Evolutionary conservation across 2,113 vertebrate species (phyloP).

Genomic region (Mellivora capensis): DNA sequence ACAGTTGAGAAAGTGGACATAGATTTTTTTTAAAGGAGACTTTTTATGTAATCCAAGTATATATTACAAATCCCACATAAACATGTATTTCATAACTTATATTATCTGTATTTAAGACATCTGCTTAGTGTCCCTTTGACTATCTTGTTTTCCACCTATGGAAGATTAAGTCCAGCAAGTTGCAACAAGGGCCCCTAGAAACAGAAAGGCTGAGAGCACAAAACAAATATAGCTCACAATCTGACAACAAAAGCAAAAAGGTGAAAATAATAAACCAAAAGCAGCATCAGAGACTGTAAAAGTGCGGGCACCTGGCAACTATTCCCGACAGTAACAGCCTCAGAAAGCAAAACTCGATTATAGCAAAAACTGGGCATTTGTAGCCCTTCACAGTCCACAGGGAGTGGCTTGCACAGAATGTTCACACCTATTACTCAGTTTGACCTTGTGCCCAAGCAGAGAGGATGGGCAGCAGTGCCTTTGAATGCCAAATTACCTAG

Average conservation of each 20-base stretch:
- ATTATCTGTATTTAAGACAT: not conserved
- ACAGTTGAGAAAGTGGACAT: not conserved
- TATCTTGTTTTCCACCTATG: not conserved
- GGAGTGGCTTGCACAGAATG: not conserved
- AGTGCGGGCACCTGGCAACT: not conserved
- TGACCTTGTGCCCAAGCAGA: not conserved
- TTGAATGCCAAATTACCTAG: no score
- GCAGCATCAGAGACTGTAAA: not conserved
- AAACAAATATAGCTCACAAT: not conserved
- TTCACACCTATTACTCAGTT: fast-evolving
- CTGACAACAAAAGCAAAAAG: not conserved
- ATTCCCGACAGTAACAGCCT: no score
- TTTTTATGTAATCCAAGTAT: not conserved
- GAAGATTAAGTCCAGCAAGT: not conserved
- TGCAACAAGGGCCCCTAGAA: not conserved
- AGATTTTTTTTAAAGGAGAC: not conserved
- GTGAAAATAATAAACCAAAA: not conserved
- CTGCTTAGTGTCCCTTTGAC: not conserved
- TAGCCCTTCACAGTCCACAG: not conserved
- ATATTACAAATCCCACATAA: not conserved
- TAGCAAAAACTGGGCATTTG: no score
- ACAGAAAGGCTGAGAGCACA: not conserved
- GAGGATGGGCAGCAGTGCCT: no score
- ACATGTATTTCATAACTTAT: not conserved
- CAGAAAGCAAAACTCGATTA: not conserved